Conservation (phyloP, 2,113 vertebrate species). For the Hydropotes inermis region DNA sequence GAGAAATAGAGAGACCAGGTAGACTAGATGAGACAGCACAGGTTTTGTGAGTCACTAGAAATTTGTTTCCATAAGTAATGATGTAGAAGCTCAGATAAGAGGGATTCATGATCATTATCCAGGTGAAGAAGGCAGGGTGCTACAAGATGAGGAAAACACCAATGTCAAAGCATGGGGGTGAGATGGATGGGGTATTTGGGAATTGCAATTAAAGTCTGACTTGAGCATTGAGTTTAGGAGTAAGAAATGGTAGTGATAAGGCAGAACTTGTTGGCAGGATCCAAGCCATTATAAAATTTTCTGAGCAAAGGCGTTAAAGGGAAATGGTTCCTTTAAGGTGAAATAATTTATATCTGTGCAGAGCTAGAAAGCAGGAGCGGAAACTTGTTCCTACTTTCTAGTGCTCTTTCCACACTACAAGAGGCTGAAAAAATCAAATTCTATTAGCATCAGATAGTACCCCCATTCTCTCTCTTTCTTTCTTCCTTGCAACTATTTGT, state of each 20-base stretch:
- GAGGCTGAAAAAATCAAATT: not conserved
- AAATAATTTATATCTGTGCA: not conserved
- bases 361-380: not conserved
- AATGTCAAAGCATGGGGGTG: not conserved
- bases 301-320: not conserved
- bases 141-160: not conserved
- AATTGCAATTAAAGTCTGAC: not conserved
- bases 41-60: not conserved
- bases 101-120: not conserved
- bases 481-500: not conserved
- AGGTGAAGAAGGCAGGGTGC: not conserved
- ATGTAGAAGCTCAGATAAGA: not conserved
- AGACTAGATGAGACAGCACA: not conserved
- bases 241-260: not conserved
- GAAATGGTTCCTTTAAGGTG: not conserved
- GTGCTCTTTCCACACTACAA: not conserved
- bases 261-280: not conserved
- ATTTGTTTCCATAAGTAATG: not conserved
- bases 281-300: not conserved
- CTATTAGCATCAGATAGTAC: not conserved
- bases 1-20: not conserved
- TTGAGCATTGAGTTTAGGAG: not conserved
- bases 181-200: not conserved
- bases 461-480: not conserved
- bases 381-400: not conserved